A percentile compares a stretch with the other conserved stretches of the same genome.
Evolutionary conservation across 2,113 vertebrate genomes (phyloP).

Genomic region (Crotalus viridis): DNA sequence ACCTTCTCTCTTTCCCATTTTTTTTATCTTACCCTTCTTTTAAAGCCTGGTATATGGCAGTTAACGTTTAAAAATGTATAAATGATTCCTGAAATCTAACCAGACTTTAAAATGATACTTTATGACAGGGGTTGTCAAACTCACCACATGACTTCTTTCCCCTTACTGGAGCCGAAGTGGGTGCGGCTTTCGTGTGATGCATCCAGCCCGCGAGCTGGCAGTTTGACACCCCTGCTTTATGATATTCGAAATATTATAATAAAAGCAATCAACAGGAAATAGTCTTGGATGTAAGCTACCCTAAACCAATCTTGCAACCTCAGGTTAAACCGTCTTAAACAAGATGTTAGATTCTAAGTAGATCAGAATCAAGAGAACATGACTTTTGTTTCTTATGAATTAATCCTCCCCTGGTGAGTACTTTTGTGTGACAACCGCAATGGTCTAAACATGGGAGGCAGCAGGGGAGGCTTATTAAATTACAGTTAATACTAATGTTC

Average conservation of each 20-base stretch:
- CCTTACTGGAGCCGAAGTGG: too few relatives aligned
- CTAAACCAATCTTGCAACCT: neutral
- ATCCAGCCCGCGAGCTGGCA: too few relatives aligned
- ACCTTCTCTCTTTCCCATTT: neutral
- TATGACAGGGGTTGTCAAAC: too few relatives aligned
- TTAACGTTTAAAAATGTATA: neutral
- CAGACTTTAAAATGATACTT: neutral
- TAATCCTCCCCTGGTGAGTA: neutral
- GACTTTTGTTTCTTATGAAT: conserved; percentile 14
- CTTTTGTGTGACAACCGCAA: neutral
- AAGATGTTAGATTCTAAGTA: neutral
- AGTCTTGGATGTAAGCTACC: neutral
- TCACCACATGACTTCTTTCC: too few relatives aligned
- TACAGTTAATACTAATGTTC: neutral
- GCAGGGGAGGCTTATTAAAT: neutral
- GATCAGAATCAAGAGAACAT: conserved; percentile 4
- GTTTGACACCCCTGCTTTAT: neutral
- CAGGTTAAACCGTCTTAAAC: neutral
- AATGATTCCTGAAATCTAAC: neutral
- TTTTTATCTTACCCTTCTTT: neutral
- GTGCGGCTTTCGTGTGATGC: too few relatives aligned
- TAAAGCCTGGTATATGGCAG: neutral
- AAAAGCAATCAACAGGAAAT: neutral
- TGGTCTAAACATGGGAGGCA: neutral
- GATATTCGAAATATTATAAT: neutral